A percentile compares a stretch with the other conserved stretches of the same genome.
These are phyloP conservation scores for Donacobius atricapilla DNA, from an alignment of 2,113 vertebrate species.

Conservation along the genomic window DNA sequence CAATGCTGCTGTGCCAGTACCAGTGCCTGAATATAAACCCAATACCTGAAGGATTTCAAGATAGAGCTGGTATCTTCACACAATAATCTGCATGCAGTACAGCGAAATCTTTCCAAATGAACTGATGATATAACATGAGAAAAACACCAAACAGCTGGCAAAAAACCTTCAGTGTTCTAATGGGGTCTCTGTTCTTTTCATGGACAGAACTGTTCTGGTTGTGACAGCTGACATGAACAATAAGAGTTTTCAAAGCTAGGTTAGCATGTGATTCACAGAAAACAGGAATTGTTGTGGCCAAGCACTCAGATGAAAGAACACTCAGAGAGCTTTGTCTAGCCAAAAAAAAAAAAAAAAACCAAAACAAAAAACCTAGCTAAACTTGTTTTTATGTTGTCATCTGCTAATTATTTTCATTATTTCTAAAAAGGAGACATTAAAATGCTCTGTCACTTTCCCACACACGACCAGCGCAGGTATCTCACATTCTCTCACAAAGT, in stretches of 20 bases:
- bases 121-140: neutral
- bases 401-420: too few species aligned
- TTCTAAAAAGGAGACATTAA: neutral
- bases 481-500: neutral
- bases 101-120: neutral
- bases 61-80: neutral
- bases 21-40: neutral
- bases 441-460: neutral
- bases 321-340: neutral
- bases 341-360: neutral
- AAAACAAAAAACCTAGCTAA: neutral
- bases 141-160: neutral
- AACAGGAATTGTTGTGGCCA: neutral
- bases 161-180: neutral
- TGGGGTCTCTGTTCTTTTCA: neutral
- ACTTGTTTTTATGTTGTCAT: too few species aligned
- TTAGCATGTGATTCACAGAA: neutral
- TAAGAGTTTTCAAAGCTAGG: neutral
- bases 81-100: neutral
- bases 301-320: neutral
- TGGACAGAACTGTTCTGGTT: neutral
- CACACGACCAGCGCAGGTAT: neutral
- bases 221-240: neutral
- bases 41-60: neutral
- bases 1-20: neutral